These are phyloP conservation scores for Palaemon carinicauda DNA, from an alignment of 1,140 invertebrate species.

Conservation along the genomic window DNA sequence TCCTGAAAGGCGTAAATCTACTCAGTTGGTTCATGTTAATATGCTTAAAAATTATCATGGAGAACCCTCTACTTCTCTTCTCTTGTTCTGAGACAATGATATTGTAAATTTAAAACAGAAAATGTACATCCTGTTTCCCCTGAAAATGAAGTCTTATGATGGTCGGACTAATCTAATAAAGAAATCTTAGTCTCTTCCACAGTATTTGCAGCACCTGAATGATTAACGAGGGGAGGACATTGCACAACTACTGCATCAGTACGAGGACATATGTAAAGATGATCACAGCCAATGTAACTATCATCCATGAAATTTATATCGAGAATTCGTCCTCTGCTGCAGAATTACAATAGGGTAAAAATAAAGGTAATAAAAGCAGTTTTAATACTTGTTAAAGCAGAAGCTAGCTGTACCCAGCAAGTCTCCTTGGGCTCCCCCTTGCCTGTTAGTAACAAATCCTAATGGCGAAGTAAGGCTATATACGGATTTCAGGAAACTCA, in stretches of 20 bases:
- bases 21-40: neutral
- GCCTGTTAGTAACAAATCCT: slow-evolving; percentile 4
- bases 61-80: too few relatives aligned
- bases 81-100: too few relatives aligned
- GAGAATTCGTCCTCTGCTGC: neutral
- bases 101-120: neutral
- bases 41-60: neutral
- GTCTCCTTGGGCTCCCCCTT: neutral
- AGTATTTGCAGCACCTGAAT: neutral
- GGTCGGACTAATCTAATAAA: too few relatives aligned
- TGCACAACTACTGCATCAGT: neutral
- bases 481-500: neutral
- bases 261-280: neutral
- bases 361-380: neutral
- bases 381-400: neutral
- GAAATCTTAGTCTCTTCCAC: neutral
- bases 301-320: neutral
- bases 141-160: too few relatives aligned
- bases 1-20: neutral
- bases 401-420: neutral
- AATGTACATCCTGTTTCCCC: neutral
- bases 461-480: neutral
- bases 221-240: neutral
- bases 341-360: neutral
- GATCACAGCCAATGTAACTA: neutral